Evolutionary conservation across 2,888 invertebrate species (phyloP), one percentile per base, ranked within the genome.

Genomic region (Phragmatobia fuliginosa): DNA sequence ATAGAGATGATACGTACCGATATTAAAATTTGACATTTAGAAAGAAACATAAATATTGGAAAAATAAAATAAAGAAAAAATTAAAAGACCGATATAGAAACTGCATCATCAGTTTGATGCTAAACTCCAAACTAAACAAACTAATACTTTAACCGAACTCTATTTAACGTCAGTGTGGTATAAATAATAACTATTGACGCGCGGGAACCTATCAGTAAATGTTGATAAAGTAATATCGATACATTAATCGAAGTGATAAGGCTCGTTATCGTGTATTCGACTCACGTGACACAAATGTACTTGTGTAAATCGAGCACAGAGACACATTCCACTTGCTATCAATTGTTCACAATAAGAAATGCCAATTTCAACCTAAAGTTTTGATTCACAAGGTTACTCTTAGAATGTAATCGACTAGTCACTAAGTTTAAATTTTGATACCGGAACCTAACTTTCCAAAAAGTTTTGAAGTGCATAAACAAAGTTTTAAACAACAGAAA

Each of bases 171-270:
- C 68, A 77, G 78, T 71, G 74, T 73, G 77, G 78, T 38, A n/a
- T n/a, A n/a, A n/a, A n/a, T n/a, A n/a, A n/a, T n/a, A 81, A 76
- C 74, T 74, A 74, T 72, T 76, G 56, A 75, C 76, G 78, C 79
- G 75, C 76, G 82, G 80, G 72, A 73, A 78, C 71, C 70, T 72
- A 63, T 74, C 71, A 75, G 75, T 32, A 10, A 18, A 25, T 72
- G 71, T 74, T 83, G 83, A 84, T 86, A 85, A 84, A 74, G 77
- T 76, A 68, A 67, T 73, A 75, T 67, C 74, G 79, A 79, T 83
- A 82, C 76, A 77, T 77, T 79, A 74, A 80, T 79, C 70, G 41
- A 62, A 66, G 68, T 79, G 85, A 86, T 88, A 87, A 84, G 72
- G 68, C 70, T 65, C 72, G 58, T 60, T 71, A 61, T 73, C 63